Conservation (phyloP, 53 echinoderm and acorn worm species). For the Arbacia lixula region DNA sequence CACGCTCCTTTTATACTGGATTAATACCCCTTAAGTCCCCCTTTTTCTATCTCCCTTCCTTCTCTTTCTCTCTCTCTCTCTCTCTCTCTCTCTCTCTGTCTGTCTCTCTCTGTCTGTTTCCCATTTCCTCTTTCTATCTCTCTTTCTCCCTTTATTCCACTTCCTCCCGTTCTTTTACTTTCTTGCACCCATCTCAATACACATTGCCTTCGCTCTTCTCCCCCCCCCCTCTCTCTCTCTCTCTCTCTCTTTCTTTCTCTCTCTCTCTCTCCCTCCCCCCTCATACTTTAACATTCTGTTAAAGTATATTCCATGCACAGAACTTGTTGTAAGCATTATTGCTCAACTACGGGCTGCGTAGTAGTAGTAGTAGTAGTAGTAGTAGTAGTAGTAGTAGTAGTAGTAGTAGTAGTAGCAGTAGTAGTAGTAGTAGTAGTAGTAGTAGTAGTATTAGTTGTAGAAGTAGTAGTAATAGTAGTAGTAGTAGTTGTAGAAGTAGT, state of each 20-base stretch:
- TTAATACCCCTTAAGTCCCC: not conserved
- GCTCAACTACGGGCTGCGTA: too few species aligned
- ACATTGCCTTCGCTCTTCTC: not conserved
- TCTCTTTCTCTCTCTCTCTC: constrained; percentile 1
- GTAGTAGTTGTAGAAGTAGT: not conserved
- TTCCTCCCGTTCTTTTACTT: not conserved
- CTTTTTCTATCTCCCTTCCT: not conserved
- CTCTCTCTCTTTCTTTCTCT: not conserved
- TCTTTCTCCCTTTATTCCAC: not conserved
- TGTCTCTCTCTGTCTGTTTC: constrained; percentile 1
- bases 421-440: too few species aligned
- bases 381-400: too few species aligned
- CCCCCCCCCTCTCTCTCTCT: not conserved
- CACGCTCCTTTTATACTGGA: constrained; percentile 5
- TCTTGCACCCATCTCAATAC: not conserved
- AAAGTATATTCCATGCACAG: too few species aligned
- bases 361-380: too few species aligned
- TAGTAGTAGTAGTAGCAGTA: too few species aligned
- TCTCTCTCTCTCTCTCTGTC: constrained; percentile 3
- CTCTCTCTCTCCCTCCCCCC: too few species aligned
- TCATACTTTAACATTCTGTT: too few species aligned
- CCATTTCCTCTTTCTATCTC: not conserved
- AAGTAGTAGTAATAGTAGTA: too few species aligned
- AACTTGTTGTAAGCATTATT: too few species aligned
- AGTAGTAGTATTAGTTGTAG: too few species aligned